phyloP scores from a whole-genome alignment of 2,888 invertebrate genomes.

The Esperia sulphurella region DNA sequence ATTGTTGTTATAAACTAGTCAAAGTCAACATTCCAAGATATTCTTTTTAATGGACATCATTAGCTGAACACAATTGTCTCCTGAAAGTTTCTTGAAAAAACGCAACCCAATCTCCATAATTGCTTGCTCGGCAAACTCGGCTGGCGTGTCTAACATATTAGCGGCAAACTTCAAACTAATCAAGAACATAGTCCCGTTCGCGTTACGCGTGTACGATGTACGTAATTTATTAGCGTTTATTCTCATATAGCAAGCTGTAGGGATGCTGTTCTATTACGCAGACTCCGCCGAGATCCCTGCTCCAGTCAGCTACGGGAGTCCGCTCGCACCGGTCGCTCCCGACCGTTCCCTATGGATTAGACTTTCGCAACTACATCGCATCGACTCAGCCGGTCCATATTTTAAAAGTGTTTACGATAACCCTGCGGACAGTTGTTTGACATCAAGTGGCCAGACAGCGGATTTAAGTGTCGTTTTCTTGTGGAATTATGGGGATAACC shows the following conservation, averaged over 20 bases:
- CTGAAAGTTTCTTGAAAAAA: not conserved
- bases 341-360: conserved; percentile 7
- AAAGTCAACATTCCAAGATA: not conserved
- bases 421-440: conserved; percentile 36
- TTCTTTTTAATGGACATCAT: not conserved
- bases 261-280: conserved; percentile 76
- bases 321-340: conserved; percentile 57
- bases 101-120: not conserved
- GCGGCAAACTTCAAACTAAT: conserved; percentile 75
- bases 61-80: not conserved
- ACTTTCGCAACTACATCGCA: conserved; percentile 12
- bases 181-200: conserved; percentile 65
- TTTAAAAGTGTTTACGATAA: conserved; percentile 35
- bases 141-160: conserved; percentile 56
- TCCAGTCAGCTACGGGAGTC: conserved; percentile 68
- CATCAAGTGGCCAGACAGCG: conserved; percentile 34
- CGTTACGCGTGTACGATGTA: conserved; percentile 70
- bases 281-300: conserved; percentile 73
- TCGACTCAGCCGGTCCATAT: not conserved
- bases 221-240: conserved; percentile 78
- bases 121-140: conserved; percentile 10
- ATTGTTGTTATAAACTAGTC: too few species aligned
- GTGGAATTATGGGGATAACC: conserved; percentile 49
- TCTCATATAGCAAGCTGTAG: conserved; percentile 76
- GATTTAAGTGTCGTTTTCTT: conserved; percentile 36